Conservation (phyloP, 2,888 invertebrate species). For the Allacma fusca region DNA sequence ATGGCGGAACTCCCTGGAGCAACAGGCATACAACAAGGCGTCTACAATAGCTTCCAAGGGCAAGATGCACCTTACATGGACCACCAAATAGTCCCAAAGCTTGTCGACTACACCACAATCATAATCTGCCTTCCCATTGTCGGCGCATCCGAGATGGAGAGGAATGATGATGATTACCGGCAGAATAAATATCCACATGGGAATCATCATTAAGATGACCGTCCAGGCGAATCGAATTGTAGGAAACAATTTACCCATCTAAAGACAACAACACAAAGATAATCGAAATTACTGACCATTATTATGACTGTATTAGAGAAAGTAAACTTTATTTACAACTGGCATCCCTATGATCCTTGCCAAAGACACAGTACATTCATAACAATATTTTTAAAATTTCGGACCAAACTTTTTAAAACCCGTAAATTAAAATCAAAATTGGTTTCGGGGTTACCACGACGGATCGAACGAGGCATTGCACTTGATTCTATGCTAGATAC, state of each 20-base stretch:
- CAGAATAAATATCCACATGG: conserved; percentile 61
- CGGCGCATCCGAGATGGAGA: conserved; percentile 55
- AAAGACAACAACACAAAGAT: neutral
- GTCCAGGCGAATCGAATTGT: conserved; percentile 60
- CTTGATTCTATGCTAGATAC: too few species aligned
- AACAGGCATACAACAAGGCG: conserved; percentile 58
- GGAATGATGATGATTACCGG: conserved; percentile 61
- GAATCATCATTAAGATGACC: conserved; percentile 58
- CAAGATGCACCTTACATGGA: conserved; percentile 59
- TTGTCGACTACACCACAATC: conserved; percentile 55
- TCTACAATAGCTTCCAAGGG: conserved; percentile 60
- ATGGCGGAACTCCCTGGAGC: conserved; percentile 59
- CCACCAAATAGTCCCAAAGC: conserved; percentile 54
- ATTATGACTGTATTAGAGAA: conserved; percentile 14
- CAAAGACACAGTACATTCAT: too few species aligned
- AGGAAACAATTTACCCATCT: conserved; percentile 60
- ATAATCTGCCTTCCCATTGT: conserved; percentile 44
- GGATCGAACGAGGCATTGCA: too few species aligned
- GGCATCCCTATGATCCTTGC: too few species aligned
- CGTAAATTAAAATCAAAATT: too few species aligned
- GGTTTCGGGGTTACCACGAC: too few species aligned
- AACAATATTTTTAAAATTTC: too few species aligned
- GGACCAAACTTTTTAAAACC: too few species aligned
- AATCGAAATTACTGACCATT: neutral
- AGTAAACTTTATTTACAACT: too few species aligned